Conservation (phyloP, 2,888 invertebrate species). For the Chloroclystis v-ata region DNA sequence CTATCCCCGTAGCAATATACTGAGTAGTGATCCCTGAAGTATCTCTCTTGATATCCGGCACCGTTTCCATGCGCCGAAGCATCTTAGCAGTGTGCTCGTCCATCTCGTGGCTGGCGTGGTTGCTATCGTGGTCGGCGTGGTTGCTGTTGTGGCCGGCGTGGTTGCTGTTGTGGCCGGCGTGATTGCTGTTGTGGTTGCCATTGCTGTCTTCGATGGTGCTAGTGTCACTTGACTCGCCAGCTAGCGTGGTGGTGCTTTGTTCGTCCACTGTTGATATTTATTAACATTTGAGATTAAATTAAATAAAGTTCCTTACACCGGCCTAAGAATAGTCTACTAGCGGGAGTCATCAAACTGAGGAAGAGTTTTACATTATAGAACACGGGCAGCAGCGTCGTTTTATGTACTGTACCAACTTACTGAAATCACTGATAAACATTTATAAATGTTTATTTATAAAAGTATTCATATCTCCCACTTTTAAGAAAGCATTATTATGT, state of each 20-base stretch:
- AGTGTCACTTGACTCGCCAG: slow-evolving; percentile 20
- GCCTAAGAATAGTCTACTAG: too few relatives aligned
- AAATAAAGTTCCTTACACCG: too few relatives aligned
- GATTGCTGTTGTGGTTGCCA: background rate
- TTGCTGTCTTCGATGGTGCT: background rate
- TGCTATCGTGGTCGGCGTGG: slow-evolving; percentile 3
- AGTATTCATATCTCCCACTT: too few relatives aligned
- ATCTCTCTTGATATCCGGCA: slow-evolving; percentile 68
- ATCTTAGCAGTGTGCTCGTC: slow-evolving; percentile 37
- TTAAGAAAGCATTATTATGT: too few relatives aligned
- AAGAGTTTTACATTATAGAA: too few relatives aligned
- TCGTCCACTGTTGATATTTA: slow-evolving; percentile 41
- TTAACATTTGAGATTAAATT: too few relatives aligned
- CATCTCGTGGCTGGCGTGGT: slow-evolving; percentile 5
- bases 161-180: background rate
- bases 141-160: background rate
- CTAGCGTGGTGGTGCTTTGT: slow-evolving; percentile 35
- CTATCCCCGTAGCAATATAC: slow-evolving; percentile 68
- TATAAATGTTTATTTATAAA: too few relatives aligned
- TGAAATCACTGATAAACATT: too few relatives aligned
- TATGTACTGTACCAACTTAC: too few relatives aligned
- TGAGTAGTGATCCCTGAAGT: slow-evolving; percentile 70
- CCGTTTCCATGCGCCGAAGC: slow-evolving; percentile 57
- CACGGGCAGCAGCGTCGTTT: too few relatives aligned
- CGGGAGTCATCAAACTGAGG: too few relatives aligned